Conservation (phyloP, 2,888 invertebrate species). For the Hofmannophila pseudospretella region DNA sequence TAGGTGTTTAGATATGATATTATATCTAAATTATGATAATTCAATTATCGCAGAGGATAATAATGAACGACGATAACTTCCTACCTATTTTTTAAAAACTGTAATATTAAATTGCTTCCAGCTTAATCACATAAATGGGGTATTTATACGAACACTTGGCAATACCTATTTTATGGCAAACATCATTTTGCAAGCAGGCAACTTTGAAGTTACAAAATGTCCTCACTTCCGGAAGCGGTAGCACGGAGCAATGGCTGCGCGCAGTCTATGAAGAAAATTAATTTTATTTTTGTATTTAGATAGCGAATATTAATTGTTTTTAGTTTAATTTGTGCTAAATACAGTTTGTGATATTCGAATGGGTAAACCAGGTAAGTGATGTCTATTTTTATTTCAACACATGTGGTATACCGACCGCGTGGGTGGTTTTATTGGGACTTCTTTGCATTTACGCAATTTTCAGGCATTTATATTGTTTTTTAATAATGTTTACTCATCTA, state of each 20-base stretch:
- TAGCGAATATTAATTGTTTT: conserved; percentile 23
- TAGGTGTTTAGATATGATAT: too few relatives aligned
- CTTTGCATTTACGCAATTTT: conserved; percentile 2
- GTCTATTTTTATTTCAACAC: conserved; percentile 4
- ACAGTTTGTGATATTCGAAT: conserved; percentile 29
- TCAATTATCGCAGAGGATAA: too few relatives aligned
- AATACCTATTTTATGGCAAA: too few relatives aligned
- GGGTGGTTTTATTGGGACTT: conserved; percentile 16
- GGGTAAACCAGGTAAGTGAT: conserved; percentile 65
- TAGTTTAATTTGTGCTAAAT: conserved; percentile 8
- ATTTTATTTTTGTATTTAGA: conserved; percentile 54
- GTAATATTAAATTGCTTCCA: too few relatives aligned
- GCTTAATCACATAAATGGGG: too few relatives aligned
- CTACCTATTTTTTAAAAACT: too few relatives aligned
- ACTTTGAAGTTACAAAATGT: conserved; percentile 44
- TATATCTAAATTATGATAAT: too few relatives aligned
- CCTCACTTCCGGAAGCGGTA: conserved; percentile 54
- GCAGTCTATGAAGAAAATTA: conserved; percentile 44
- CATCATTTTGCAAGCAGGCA: too few relatives aligned
- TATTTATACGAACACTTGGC: too few relatives aligned
- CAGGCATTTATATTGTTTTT: not conserved
- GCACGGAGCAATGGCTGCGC: conserved; percentile 51
- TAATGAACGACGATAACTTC: too few relatives aligned
- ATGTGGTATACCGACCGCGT: conserved; percentile 31
- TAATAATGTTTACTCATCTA: not conserved